Evolutionary conservation across 2,888 invertebrate genomes (phyloP), one percentile per base, ranked within the genome.

Genomic region (Leucophenga maculata): DNA sequence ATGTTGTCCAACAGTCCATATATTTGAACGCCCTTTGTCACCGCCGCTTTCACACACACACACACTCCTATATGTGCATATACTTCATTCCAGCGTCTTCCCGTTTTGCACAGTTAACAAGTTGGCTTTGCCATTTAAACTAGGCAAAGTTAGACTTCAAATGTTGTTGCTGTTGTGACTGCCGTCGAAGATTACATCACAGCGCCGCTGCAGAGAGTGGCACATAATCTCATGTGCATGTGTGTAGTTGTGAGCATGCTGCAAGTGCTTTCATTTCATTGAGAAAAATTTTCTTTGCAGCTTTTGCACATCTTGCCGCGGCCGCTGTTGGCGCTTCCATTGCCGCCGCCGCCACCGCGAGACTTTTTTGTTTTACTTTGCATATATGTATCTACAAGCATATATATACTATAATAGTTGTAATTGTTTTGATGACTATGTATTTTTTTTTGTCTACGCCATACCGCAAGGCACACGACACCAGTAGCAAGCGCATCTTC

Each of bases 221-320:
- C n/a, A 20, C 44, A 3, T 22, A 14, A 39, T 16, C 31, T 60
- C 18, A 39, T 20, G 44, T 59, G 57, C 57, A 57, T 69, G 71
- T 69, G 69, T 62, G 74, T 74, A 8, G 78, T 71, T 76, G 72
- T 76, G 11, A 77, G 77, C 76, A 78, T 78, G 77, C 77, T 60
- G 32, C 18, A 60, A 75, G 52, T 74, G 74, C 77, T 80, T 82
- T 76, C 83, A 79, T 79, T 39, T 39, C 39, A 39, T 39, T 79
- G 77, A 79, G 79, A 76, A 82, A 79, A 78, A 60, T 39, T 65
- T 52, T 52, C 13, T 69, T 57, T 62, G 73, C 55, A 70, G 64
- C 62, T 67, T 65, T 48, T 67, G n/a, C 70, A 69, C 44, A 20
- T 64, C 6, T 54, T 31, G 69, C 62, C 52, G 50, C 64, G 9